Evolutionary conservation across 1,140 invertebrate genomes (phyloP).

Genomic region (Bombus soroeensis): DNA sequence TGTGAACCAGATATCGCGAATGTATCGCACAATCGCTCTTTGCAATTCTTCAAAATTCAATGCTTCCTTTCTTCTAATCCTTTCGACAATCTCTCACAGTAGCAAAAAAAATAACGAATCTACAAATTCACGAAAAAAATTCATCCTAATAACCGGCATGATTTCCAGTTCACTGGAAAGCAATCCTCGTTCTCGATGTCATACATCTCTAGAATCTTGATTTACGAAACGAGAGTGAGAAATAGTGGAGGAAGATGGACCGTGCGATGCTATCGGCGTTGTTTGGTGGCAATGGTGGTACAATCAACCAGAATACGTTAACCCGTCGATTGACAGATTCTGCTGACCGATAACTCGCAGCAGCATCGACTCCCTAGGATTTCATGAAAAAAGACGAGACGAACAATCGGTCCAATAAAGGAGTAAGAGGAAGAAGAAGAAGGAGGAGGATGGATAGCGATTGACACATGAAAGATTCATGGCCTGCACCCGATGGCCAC

Average conservation of each 20-base stretch:
- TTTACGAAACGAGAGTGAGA: slow-evolving; percentile 3
- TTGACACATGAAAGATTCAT: slow-evolving; percentile 77
- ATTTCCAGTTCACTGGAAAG: not conserved
- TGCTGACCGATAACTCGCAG: slow-evolving; percentile 66
- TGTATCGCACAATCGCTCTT: not conserved
- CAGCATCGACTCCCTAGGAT: slow-evolving; percentile 51
- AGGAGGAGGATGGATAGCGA: slow-evolving; percentile 53
- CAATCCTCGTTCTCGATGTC: not conserved
- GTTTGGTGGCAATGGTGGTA: slow-evolving; percentile 16
- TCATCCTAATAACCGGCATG: not conserved
- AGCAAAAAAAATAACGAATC: not conserved
- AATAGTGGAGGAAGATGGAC: not conserved
- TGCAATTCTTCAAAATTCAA: not conserved
- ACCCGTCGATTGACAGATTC: slow-evolving; percentile 66
- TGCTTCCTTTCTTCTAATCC: too few species aligned
- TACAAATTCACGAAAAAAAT: not conserved
- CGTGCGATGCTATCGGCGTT: slow-evolving; percentile 36
- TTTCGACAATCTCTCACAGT: fast-evolving
- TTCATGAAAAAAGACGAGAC: slow-evolving; percentile 34
- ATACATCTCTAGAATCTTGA: not conserved
- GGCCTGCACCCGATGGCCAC: slow-evolving; percentile 68
- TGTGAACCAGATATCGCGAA: too few species aligned
- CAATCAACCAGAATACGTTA: slow-evolving; percentile 59
- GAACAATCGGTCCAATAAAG: not conserved
- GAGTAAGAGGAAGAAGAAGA: slow-evolving; percentile 2